A percentile compares a stretch with the other conserved stretches of the same genome.
Evolutionary conservation across 2,888 invertebrate genomes (phyloP).

Genomic region (Taphrorychus bicolor): DNA sequence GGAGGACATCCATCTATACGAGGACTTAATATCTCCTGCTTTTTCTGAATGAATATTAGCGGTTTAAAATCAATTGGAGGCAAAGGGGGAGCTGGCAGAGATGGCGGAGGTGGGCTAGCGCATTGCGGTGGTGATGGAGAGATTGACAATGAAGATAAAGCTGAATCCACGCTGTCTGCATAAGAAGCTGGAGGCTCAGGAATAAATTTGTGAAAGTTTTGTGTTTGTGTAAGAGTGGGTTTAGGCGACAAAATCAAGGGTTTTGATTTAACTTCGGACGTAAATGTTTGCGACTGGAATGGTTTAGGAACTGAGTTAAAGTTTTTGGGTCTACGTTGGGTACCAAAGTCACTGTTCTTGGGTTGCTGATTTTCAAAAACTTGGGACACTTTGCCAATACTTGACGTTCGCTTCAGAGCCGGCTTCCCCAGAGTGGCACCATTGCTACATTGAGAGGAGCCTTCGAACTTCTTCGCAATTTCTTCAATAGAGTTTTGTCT

Average conservation of each 20-base stretch:
- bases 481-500: constrained; percentile 34
- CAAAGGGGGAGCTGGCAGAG: constrained; percentile 41
- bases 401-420: constrained; percentile 35
- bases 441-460: neutral
- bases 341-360: neutral
- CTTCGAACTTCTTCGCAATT: constrained; percentile 43
- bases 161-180: constrained; percentile 33
- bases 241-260: constrained; percentile 38
- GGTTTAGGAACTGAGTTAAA: constrained; percentile 41
- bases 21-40: no score
- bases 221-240: constrained; percentile 27
- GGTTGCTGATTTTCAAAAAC: constrained; percentile 39
- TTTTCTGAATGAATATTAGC: neutral
- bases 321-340: constrained; percentile 26
- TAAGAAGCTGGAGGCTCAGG: constrained; percentile 18
- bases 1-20: no score
- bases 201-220: constrained; percentile 18
- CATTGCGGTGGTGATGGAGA: constrained; percentile 38
- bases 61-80: constrained; percentile 22
- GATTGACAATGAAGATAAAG: constrained; percentile 34
- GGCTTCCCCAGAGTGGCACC: neutral
- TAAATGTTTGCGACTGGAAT: constrained; percentile 20
- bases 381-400: constrained; percentile 45
- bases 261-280: neutral
- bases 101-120: constrained; percentile 35